Evolutionary conservation across 2,888 invertebrate species (phyloP).

Genomic region (Agonopterix arenella): DNA sequence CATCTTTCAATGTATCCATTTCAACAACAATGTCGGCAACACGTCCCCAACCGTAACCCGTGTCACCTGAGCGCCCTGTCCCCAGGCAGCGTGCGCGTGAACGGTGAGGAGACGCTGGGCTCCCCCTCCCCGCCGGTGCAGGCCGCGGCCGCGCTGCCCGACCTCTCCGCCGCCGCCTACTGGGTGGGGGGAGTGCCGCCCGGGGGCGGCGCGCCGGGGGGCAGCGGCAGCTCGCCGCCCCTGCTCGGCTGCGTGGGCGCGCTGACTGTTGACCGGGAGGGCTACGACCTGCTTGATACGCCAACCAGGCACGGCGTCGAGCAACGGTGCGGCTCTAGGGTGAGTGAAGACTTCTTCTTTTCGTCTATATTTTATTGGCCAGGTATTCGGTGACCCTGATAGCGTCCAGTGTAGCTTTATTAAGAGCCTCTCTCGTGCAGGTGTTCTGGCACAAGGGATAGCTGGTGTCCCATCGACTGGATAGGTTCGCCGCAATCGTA

Average conservation of each 20-base stretch:
- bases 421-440: no score
- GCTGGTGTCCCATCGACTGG: no score
- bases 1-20: no score
- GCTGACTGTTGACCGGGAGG: conserved; percentile 82
- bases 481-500: no score
- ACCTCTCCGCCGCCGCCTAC: conserved; percentile 81
- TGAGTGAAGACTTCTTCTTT: conserved; percentile 30
- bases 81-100: conserved; percentile 81
- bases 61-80: conserved; percentile 3
- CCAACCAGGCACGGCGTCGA: conserved; percentile 83
- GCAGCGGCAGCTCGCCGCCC: conserved; percentile 42
- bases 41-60: neutral
- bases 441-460: no score
- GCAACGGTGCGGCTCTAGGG: conserved; percentile 82
- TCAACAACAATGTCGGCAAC: no score
- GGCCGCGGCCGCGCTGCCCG: conserved; percentile 77
- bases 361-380: no score
- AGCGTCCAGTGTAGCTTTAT: no score
- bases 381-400: no score
- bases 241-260: conserved; percentile 91
- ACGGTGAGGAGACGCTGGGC: conserved; percentile 81
- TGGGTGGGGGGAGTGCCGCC: conserved; percentile 93
- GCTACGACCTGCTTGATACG: conserved; percentile 84
- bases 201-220: conserved; percentile 49
- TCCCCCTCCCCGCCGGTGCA: conserved; percentile 81